These are phyloP conservation scores for Eupeodes corollae DNA, from an alignment of 1,140 invertebrate species.

Conservation along the genomic window DNA sequence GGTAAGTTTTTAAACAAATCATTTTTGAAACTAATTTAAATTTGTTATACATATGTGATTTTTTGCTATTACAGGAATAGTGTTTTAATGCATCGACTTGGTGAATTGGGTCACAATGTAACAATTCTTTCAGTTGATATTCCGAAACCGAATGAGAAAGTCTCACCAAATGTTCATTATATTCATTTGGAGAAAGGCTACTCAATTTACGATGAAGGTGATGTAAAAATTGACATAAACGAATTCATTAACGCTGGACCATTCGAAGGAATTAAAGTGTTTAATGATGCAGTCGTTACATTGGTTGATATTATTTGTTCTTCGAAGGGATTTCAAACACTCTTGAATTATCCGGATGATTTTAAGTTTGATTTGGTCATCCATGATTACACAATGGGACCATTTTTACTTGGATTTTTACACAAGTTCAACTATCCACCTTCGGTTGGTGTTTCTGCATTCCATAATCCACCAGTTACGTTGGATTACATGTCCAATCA, in stretches of 20 bases:
- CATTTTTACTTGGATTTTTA: slow-evolving; percentile 8
- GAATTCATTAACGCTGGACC: slow-evolving; percentile 5
- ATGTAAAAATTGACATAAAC: not conserved
- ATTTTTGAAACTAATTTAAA: too few species aligned
- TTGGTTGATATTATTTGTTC: slow-evolving; percentile 9
- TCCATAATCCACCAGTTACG: slow-evolving; percentile 14
- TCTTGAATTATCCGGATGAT: not conserved
- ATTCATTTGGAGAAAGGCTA: slow-evolving; percentile 4
- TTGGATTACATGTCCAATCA: slow-evolving; percentile 10
- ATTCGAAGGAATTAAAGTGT: slow-evolving; percentile 16
- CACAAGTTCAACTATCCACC: slow-evolving; percentile 4
- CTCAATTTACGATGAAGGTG: too few species aligned
- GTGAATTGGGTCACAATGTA: slow-evolving; percentile 15
- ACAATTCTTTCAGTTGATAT: not conserved
- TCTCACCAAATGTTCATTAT: slow-evolving; percentile 1
- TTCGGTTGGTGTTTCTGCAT: slow-evolving; percentile 18
- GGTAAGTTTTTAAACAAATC: not conserved
- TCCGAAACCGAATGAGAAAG: not conserved
- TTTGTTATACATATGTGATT: too few species aligned
- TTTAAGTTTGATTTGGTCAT: slow-evolving; percentile 19
- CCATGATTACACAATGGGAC: slow-evolving; percentile 17
- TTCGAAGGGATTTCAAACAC: not conserved
- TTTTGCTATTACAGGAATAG: not conserved
- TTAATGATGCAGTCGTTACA: slow-evolving; percentile 15
- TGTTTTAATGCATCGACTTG: slow-evolving; percentile 13